Conservation (phyloP, 2,888 invertebrate species). For the Yponomeuta evonymella region DNA sequence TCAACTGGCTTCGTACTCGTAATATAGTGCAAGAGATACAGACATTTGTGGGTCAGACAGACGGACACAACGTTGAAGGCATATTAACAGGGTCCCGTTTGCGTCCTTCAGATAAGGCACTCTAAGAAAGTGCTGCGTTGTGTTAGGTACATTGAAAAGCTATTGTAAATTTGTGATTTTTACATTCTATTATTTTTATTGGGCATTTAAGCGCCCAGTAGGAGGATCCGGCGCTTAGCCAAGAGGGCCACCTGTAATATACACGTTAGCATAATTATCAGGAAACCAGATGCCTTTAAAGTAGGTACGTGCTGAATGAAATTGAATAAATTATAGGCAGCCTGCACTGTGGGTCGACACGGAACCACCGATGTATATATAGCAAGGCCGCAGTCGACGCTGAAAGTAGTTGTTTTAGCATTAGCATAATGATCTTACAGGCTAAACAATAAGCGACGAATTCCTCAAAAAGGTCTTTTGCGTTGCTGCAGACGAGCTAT, state of each 20-base stretch:
- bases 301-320: conserved; percentile 3
- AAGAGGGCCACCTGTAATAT: background rate
- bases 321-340: conserved; percentile 3
- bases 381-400: conserved; percentile 36
- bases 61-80: too few species aligned
- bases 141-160: too few species aligned
- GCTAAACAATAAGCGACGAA: background rate
- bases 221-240: too few species aligned
- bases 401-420: conserved; percentile 28
- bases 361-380: conserved; percentile 26
- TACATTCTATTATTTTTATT: too few species aligned
- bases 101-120: too few species aligned
- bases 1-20: too few species aligned
- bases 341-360: conserved; percentile 25
- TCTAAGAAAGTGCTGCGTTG: too few species aligned
- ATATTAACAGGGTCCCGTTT: too few species aligned
- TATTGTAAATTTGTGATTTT: too few species aligned
- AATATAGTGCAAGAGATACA: too few species aligned
- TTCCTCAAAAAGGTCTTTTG: background rate
- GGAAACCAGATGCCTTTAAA: background rate
- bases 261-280: background rate
- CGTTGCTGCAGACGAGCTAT: background rate
- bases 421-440: conserved; percentile 28
- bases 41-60: too few species aligned
- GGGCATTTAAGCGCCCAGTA: too few species aligned